Percentiles rank a stretch among this genome's conserved stretches.
Conservation (phyloP, 2,888 invertebrate species). For the Drosophila bunnanda region DNA sequence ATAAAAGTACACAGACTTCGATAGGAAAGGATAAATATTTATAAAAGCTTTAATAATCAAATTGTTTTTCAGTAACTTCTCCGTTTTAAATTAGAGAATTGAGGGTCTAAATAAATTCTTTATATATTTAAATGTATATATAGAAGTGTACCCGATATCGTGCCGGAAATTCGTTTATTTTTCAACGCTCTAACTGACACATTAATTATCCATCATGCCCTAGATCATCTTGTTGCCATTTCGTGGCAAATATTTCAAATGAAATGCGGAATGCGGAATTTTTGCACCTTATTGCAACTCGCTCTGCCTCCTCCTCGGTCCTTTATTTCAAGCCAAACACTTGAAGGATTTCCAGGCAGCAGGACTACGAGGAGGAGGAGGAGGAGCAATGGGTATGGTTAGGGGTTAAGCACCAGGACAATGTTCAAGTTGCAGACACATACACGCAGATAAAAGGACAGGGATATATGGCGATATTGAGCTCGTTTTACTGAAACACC, state of each 20-base stretch:
- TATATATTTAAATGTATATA: not conserved
- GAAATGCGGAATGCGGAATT: conserved; percentile 13
- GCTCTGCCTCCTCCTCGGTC: not conserved
- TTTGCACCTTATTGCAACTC: conserved; percentile 2
- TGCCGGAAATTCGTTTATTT: conserved; percentile 1
- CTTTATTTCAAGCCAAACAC: not conserved
- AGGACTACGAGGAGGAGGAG: no score
- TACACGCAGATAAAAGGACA: conserved; percentile 9
- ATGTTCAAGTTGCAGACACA: conserved; percentile 23
- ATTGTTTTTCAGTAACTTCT: no score
- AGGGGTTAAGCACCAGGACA: not conserved
- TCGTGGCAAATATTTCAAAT: conserved; percentile 14
- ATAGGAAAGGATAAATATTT: no score
- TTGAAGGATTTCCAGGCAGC: not conserved
- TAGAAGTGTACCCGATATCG: not conserved
- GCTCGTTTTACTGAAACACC: conserved; percentile 21
- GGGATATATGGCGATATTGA: conserved; percentile 25
- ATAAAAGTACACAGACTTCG: not conserved
- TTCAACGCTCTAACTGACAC: conserved; percentile 1
- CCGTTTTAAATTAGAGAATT: not conserved
- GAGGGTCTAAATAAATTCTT: not conserved
- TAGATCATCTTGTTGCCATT: conserved; percentile 8
- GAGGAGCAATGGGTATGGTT: not conserved
- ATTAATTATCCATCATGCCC: conserved; percentile 4
- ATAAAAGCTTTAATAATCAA: no score